Base-by-base conservation (phyloP, 2,113 vertebrate species). In the Stictonetta naevosa region DNA sequence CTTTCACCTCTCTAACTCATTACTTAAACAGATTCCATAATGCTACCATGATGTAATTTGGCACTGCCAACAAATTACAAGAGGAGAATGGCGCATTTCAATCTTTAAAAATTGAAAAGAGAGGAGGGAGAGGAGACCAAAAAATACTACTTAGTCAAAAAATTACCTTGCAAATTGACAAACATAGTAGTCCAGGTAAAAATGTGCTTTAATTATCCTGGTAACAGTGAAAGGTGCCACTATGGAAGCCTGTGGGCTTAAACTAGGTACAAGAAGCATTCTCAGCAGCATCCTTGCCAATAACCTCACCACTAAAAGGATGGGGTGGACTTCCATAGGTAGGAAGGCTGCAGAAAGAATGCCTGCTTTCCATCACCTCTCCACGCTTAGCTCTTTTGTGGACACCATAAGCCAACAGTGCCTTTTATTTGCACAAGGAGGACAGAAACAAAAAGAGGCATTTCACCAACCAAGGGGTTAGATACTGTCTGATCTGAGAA, bases 401-500 rank as follows among this genome's bases (percentile, higher is more conserved):
- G 40, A 83, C n/a, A 36, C 31, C 55, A 25, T 66, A 13, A 44
- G 25, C 36, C 48, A 91, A 84, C 31, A 89, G 71, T 64, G 13
- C 29, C 63, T 11, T 75, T 84, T 86, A 81, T 83, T 88, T 77
- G 52, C 11, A 84, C 7, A 38, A 68, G 52, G 38, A 64, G 33
- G 73, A 44, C 2, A 52, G 55, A 91, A 72, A 73, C 10, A 82
- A 63, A 81, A 59, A 5, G 0, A 0, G 15, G 42, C 82, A 62
- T 75, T 91, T 93, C 31, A 52, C 34, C 56, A 56, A 1, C 34
- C 0, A 0, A 64, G 33, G 16, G 2, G 7, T 11, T 55, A 46
- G 44, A 53, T 73, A 44, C 13, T 60, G 12, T 31, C 67, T 71
- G 71, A 76, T 44, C 44, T 56, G 53, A 73, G 29, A 40, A 73